These are phyloP conservation scores for Otus sunia DNA, from an alignment of 2,113 vertebrate species.

Conservation along the genomic window DNA sequence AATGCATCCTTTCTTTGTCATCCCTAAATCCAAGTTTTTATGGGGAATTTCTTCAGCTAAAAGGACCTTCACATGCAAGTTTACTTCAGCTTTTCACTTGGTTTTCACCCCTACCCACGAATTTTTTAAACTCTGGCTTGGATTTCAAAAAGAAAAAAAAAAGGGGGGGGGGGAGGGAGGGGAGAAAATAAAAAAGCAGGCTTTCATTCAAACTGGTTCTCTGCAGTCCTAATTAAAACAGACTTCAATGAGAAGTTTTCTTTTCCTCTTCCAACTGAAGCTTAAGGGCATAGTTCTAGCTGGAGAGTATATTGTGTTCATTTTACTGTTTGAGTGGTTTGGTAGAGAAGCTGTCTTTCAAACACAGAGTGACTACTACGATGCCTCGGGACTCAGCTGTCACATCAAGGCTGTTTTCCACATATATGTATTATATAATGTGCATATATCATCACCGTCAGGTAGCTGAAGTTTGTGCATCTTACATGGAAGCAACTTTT, in stretches of 20 bases:
- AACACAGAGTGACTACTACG: slow-evolving; percentile 42
- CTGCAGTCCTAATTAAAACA: slow-evolving; percentile 76
- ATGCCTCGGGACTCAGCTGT: slow-evolving; percentile 69
- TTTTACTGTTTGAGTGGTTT: slow-evolving; percentile 73
- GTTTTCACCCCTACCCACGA: slow-evolving; percentile 33
- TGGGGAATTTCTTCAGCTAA: slow-evolving; percentile 26
- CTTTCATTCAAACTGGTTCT: slow-evolving; percentile 52
- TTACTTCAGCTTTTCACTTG: slow-evolving; percentile 23
- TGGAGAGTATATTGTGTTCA: slow-evolving; percentile 73
- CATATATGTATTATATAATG: slow-evolving; percentile 36
- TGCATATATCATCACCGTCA: slow-evolving; percentile 21
- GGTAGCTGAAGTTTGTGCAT: slow-evolving; percentile 58
- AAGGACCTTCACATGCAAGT: slow-evolving; percentile 40
- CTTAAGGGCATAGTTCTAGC: slow-evolving; percentile 72
- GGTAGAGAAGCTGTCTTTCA: slow-evolving; percentile 72
- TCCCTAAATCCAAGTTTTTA: slow-evolving; percentile 52
- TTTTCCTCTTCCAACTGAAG: slow-evolving; percentile 64
- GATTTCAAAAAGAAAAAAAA: background rate
- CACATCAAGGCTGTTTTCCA: slow-evolving; percentile 72
- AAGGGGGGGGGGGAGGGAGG: background rate
- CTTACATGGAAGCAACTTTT: slow-evolving; percentile 44
- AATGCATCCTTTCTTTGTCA: slow-evolving; percentile 61
- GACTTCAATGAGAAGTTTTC: slow-evolving; percentile 72
- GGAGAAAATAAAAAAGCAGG: background rate
- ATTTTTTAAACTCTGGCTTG: slow-evolving; percentile 50